Evolutionary conservation across 2,797 vertebrate species (phyloP), one percentile per base, ranked within the genome.

Genomic region (Nannoperca australis): DNA sequence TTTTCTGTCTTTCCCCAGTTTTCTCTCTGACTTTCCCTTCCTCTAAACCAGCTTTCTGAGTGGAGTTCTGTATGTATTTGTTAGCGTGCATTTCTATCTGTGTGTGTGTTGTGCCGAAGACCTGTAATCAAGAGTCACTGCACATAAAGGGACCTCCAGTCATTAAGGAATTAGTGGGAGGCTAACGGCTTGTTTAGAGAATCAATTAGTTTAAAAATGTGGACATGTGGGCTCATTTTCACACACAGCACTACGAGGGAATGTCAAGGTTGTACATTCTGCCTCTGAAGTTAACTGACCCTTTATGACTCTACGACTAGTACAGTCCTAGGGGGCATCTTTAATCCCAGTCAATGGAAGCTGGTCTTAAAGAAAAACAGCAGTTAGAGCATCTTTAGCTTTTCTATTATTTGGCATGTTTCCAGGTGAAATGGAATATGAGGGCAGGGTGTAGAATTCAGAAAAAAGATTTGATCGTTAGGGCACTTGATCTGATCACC

Each of bases 141-240:
- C 90, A 79, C 85, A 90, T 91, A 89, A 91, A 90, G 87, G 76
- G 86, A 88, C 85, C 82, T 83, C 59, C 63, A 78, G 86, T 89
- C 86, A 88, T 93, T 91, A 92, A 87, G 85, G 86, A 90, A 91
- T 92, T 92, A 91, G 91, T 85, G 67, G 90, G 89, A 88, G 90
- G 89, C 84, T 89, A 89, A 91, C 85, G 66, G 86, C 92, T 90
- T 89, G 87, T 92, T 92, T 89, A 87, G 86, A 81, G 84, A 90
- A 92, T 92, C 89, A 90, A 89, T 94, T 92, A 86, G 83, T 89
- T 79, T 90, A 81, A 89, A 86, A 86, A 90, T 87, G 87, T 84
- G 82, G 87, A 91, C 89, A 87, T 77, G 87, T 90, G 87, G 89
- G 79, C 81, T 87, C 72, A 79, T 88, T 91, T 81, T 88, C 73